Evolutionary conservation across 2,888 invertebrate genomes (phyloP), one percentile per base, ranked within the genome.

Genomic region (Drosophila niveifrons): DNA sequence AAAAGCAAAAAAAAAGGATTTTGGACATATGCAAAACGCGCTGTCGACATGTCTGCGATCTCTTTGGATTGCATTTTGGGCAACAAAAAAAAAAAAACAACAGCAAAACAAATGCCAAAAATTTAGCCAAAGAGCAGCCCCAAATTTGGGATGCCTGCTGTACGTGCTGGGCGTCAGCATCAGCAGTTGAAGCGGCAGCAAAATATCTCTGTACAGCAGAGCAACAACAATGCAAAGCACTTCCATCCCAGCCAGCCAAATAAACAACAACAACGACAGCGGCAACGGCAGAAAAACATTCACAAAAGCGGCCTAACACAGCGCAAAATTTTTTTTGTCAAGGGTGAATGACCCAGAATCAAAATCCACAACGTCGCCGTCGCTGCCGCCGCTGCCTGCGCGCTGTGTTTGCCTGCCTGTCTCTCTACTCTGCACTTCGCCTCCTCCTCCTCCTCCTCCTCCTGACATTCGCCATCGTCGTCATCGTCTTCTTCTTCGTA

Each of bases 281-380:
- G 47, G 52, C 46, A 64, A 44, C 44, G 50, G 41, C 41, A 50
- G 56, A 65, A 29, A 44, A 31, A 69, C 68, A 74, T 53, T 71
- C 41, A 81, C 84, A 83, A 77, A 86, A 70, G 81, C 83, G 81
- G 88, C 88, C 88, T 82, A 88, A 89, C 88, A 81, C 88, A 79
- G 87, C 69, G 84, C 76, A 78, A 87, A 88, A 62, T 76, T 72
- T 76, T 85, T 90, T 90, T 90, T 84, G 83, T 87, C 76, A 87
- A 89, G 91, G 90, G 90, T 90, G 90, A 90, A 90, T 90, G 90
- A 90, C 90, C 91, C 90, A 90, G 83, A 90, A 90, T 90, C 83
- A 86, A 88, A 83, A 88, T 81, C 78, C 88, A 88, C 87, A 88
- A 69, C 77, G 79, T 75, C 73, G 84, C 51, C 44, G 53, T 43